Conservation (phyloP, 2,797 vertebrate genomes). For the Rhinoraja longicauda region DNA sequence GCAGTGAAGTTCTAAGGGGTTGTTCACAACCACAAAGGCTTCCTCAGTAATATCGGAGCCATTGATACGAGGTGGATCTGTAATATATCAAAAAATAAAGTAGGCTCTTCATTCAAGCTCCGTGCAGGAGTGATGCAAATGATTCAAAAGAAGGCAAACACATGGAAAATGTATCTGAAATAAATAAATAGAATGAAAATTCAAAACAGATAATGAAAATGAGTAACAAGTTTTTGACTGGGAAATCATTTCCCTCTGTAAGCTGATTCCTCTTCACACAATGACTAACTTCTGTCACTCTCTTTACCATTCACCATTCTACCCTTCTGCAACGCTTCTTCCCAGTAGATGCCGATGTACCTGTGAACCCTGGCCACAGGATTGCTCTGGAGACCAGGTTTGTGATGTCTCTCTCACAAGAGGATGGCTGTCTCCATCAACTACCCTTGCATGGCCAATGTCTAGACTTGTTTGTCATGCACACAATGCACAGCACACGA, state of each 20-base stretch:
- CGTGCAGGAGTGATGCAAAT: not conserved
- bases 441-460: not conserved
- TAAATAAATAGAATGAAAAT: not conserved
- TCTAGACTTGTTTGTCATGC: not conserved
- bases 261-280: not conserved
- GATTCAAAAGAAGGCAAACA: not conserved
- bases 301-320: not conserved
- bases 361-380: not conserved
- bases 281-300: not conserved
- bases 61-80: conserved; percentile 84
- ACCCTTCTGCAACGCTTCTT: not conserved
- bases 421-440: not conserved
- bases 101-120: not conserved
- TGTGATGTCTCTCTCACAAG: not conserved
- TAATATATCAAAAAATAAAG: not conserved
- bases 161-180: not conserved
- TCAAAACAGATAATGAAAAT: not conserved
- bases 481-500: too few relatives aligned
- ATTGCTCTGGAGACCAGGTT: not conserved
- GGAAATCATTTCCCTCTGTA: not conserved
- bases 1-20: conserved; percentile 77
- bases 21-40: conserved; percentile 76
- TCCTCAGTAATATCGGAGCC: conserved; percentile 68
- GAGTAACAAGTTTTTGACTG: not conserved
- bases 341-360: not conserved